phyloP scores from a whole-genome alignment of 2,888 invertebrate genomes.

The Eupithecia tripunctaria region DNA sequence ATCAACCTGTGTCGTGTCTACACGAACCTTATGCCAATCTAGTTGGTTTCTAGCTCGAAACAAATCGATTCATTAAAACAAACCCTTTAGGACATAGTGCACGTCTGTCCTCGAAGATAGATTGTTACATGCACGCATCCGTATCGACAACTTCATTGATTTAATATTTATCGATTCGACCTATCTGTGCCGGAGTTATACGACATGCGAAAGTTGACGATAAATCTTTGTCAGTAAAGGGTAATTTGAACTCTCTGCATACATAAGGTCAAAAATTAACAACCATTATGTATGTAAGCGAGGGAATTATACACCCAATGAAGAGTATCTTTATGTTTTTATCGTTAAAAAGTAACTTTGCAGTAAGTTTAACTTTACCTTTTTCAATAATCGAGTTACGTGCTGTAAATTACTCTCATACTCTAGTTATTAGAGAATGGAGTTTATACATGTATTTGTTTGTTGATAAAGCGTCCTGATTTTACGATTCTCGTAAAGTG shows the following conservation, averaged over 20 bases:
- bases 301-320: constrained; percentile 11
- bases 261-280: constrained; percentile 20
- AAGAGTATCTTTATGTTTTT: constrained; percentile 5
- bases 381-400: too few relatives aligned
- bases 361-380: constrained; percentile 24
- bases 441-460: constrained; percentile 33
- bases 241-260: constrained; percentile 32
- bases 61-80: constrained; percentile 14
- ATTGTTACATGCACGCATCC: constrained; percentile 38
- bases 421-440: constrained; percentile 25
- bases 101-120: constrained; percentile 40
- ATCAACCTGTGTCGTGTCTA: constrained; percentile 9
- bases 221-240: constrained; percentile 46
- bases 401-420: too few relatives aligned
- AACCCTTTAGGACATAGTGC: constrained; percentile 36
- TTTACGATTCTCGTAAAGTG: constrained; percentile 66
- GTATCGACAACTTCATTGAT: constrained; percentile 46
- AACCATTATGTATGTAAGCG: constrained; percentile 15
- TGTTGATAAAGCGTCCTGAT: constrained; percentile 56
- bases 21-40: constrained; percentile 9
- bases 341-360: constrained; percentile 9
- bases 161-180: constrained; percentile 44
- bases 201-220: constrained; percentile 44
- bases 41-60: constrained; percentile 4
- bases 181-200: constrained; percentile 36